Evolutionary conservation across 2,888 invertebrate genomes (phyloP), one percentile per base, ranked within the genome.

Genomic region (Cactoblastis cactorum): DNA sequence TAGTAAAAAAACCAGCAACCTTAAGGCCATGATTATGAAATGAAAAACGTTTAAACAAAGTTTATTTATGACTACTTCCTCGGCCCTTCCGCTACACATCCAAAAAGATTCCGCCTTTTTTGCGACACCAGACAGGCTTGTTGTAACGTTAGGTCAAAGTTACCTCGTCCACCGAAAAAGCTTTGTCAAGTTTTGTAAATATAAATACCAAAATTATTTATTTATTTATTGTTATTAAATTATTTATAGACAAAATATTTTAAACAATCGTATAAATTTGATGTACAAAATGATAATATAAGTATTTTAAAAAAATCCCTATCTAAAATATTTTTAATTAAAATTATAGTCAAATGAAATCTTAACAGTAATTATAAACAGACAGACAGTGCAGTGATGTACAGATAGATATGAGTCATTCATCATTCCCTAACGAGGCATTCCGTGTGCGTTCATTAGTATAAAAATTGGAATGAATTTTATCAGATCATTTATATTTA

Each of bases 1-100:
- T n/a, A n/a, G n/a, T n/a, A 22, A 22, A 22, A 22, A 22, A 22
- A 22, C 22, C 3, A 4, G 22, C 5, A 3, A 1, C 9, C 28
- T 3, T 33, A 33, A 33, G 12, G 33, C 12, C 1, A 33, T 33
- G 33, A 18, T 18, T 3, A 38, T 38, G n/a, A 11, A 17, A 38
- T n/a, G n/a, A n/a, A 11, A 49, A 52, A 52, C 57, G 55, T 59
- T 51, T 54, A 57, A 58, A 57, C 57, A 53, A 54, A 56, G 56
- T 59, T 57, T 49, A 53, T 55, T 56, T 55, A 55, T 54, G 54
- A 58, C 54, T 50, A 53, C 50, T 54, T 45, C 49, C 35, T 50
- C 54, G 51, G 53, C 50, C 52, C 53, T 45, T 49, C 32, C 50
- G 37, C 15, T 19, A 34, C 43, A 17, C n/a, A 43, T 43, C 9